Evolutionary conservation across 1,140 invertebrate genomes (phyloP).

Genomic region (Camponotus floridanus): DNA sequence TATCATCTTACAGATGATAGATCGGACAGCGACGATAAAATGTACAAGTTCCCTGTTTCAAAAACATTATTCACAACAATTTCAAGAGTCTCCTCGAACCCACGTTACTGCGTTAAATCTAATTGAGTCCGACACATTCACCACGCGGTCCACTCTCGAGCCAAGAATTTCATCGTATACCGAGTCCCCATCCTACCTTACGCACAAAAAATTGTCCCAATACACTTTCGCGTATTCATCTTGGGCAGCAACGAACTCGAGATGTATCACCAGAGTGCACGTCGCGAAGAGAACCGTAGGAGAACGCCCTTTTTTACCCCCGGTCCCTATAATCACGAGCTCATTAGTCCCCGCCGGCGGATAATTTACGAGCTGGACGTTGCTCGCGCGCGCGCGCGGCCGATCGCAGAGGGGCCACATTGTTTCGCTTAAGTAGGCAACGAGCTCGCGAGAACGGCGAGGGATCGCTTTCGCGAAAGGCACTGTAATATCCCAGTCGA

Average conservation of each 20-base stretch:
- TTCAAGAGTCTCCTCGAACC: background rate
- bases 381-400: conserved; percentile 16
- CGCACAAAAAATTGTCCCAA: background rate
- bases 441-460: conserved; percentile 19
- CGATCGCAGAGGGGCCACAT: conserved; percentile 58
- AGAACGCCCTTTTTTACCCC: conserved; percentile 49
- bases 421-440: conserved; percentile 69
- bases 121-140: background rate
- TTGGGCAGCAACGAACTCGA: conserved; percentile 18
- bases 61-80: conserved; percentile 4
- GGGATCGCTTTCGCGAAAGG: conserved; percentile 64
- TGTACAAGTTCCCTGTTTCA: conserved; percentile 26
- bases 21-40: background rate
- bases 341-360: conserved; percentile 68
- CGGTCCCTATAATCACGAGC: conserved; percentile 66
- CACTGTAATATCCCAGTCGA: conserved; percentile 10
- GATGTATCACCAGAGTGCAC: conserved; percentile 46
- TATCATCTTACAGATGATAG: conserved; percentile 4
- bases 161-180: background rate
- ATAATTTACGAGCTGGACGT: conserved; percentile 64
- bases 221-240: conserved; percentile 37
- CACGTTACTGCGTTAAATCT: conserved; percentile 32
- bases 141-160: background rate
- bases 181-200: background rate
- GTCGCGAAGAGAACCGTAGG: conserved; percentile 10